These are phyloP conservation scores for Zosterops pallidus DNA, from an alignment of 2,113 vertebrate species.

Conservation along the genomic window DNA sequence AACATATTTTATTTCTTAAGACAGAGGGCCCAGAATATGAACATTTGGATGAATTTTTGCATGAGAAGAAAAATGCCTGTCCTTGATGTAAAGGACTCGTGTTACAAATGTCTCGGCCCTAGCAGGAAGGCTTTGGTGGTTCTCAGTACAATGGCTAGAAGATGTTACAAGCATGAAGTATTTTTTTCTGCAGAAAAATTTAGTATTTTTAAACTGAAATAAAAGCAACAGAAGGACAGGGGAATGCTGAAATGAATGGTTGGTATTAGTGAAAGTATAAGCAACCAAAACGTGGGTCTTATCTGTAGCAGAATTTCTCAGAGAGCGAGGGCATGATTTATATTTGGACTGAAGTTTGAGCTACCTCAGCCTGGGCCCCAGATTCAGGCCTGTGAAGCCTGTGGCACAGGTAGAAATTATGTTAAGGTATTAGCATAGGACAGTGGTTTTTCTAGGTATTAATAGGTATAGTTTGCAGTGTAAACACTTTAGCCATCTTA, in stretches of 20 bases:
- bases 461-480: too few species aligned
- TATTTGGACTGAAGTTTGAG: too few species aligned
- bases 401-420: too few species aligned
- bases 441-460: too few species aligned
- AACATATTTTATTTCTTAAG: not conserved
- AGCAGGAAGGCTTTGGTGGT: fast-evolving
- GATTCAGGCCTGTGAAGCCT: too few species aligned
- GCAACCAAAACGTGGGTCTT: not conserved
- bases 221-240: not conserved
- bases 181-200: not conserved
- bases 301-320: too few species aligned
- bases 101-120: not conserved
- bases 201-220: not conserved
- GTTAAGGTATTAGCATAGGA: too few species aligned
- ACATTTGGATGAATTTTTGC: not conserved
- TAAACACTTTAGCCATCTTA: too few species aligned
- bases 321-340: too few species aligned
- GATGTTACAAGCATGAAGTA: not conserved
- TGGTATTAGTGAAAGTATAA: not conserved
- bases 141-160: not conserved
- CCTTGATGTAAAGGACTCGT: not conserved
- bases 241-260: not conserved
- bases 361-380: too few species aligned
- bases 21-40: not conserved
- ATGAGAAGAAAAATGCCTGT: not conserved